These are phyloP conservation scores for Rhopalosiphum nymphaeae DNA, from an alignment of 2,888 invertebrate species.

Conservation along the genomic window DNA sequence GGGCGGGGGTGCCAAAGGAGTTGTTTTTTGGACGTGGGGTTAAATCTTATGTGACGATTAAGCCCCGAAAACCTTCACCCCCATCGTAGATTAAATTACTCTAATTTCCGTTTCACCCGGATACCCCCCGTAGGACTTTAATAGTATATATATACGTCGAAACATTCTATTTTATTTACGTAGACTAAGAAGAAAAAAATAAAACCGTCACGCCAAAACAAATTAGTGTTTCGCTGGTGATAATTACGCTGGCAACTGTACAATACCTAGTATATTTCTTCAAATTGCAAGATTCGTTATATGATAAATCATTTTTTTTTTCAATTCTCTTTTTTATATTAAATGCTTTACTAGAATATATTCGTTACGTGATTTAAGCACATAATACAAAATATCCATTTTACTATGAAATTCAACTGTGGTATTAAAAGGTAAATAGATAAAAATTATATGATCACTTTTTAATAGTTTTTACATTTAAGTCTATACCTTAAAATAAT, in stretches of 20 bases:
- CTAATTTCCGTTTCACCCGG: constrained; percentile 57
- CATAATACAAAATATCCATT: not conserved
- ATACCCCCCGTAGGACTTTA: constrained; percentile 46
- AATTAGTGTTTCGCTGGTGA: constrained; percentile 50
- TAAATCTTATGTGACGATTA: constrained; percentile 63
- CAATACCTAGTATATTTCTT: not conserved
- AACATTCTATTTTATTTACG: constrained; percentile 48
- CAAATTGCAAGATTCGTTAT: constrained; percentile 14
- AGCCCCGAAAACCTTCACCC: constrained; percentile 38
- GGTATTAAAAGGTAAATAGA: not conserved
- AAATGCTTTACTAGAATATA: not conserved
- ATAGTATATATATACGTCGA: constrained; percentile 32
- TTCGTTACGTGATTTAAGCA: not conserved
- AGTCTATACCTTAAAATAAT: not conserved
- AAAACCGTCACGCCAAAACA: constrained; percentile 49
- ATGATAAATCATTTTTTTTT: not conserved
- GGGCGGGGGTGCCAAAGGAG: constrained; percentile 27
- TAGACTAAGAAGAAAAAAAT: constrained; percentile 21
- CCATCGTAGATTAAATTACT: constrained; percentile 51
- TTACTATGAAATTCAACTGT: not conserved
- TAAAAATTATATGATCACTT: not conserved
- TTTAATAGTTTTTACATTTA: not conserved
- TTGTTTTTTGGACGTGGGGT: constrained; percentile 44
- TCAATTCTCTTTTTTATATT: not conserved
- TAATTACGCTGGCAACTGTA: constrained; percentile 29